Evolutionary conservation across 2,113 vertebrate genomes (phyloP).

Genomic region (Propithecus coquereli): DNA sequence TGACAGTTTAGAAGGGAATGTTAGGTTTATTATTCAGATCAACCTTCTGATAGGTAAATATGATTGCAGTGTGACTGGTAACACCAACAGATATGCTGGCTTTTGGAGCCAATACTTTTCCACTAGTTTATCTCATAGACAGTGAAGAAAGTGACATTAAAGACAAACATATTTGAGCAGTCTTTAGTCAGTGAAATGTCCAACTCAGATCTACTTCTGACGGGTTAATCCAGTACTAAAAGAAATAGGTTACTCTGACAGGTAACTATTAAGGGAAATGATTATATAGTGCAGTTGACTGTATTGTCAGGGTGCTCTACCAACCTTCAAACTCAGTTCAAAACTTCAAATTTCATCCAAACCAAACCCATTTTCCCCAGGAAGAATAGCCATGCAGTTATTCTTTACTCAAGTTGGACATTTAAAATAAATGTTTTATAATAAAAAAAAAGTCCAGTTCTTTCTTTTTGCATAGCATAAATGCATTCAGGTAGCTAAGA

Average conservation of each 20-base stretch:
- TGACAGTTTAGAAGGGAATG: conserved; percentile 79
- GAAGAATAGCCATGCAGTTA: conserved; percentile 43
- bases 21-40: conserved; percentile 76
- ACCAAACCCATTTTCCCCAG: not conserved
- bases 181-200: conserved; percentile 60
- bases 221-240: conserved; percentile 67
- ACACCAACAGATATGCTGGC: not conserved
- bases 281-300: conserved; percentile 47
- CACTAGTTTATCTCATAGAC: conserved; percentile 51
- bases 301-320: conserved; percentile 69
- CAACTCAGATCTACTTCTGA: conserved; percentile 63
- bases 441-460: conserved; percentile 1
- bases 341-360: conserved; percentile 61
- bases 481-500: not conserved
- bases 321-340: conserved; percentile 69
- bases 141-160: conserved; percentile 61
- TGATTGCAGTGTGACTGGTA: not conserved
- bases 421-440: conserved; percentile 42
- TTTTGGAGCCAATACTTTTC: conserved; percentile 42
- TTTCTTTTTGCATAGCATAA: conserved; percentile 2
- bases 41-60: conserved; percentile 69
- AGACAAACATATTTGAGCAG: conserved; percentile 40
- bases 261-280: conserved; percentile 74
- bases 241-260: conserved; percentile 71
- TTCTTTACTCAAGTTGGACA: conserved; percentile 9